A percentile compares a stretch with the other conserved stretches of the same genome.
Conservation (phyloP, 1,140 invertebrate species). For the Diplogasteroides magnus region DNA sequence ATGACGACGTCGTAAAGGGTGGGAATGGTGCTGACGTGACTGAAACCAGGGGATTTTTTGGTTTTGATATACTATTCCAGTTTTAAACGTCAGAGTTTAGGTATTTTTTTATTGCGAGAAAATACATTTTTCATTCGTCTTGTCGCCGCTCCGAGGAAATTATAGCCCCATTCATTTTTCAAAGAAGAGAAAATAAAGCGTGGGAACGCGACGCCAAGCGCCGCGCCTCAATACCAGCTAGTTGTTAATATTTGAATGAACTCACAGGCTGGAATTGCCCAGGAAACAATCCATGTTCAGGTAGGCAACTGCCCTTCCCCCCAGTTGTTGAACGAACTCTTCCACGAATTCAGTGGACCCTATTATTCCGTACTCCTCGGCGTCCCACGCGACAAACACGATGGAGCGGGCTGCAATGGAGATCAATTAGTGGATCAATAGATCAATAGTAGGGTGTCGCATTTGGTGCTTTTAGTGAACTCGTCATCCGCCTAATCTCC, state of each 20-base stretch:
- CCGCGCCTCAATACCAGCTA: too few species aligned
- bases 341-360: constrained; percentile 56
- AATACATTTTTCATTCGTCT: too few species aligned
- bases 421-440: too few species aligned
- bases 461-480: too few species aligned
- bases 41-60: too few species aligned
- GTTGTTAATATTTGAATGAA: background rate
- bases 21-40: constrained; percentile 23
- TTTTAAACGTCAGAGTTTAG: background rate
- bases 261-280: constrained; percentile 43
- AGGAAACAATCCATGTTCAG: constrained; percentile 45
- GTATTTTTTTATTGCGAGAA: background rate
- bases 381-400: constrained; percentile 61
- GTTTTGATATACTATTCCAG: too few species aligned
- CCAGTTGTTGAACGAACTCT: constrained; percentile 43
- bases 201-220: too few species aligned
- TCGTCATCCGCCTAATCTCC: too few species aligned
- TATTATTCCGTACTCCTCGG: constrained; percentile 60
- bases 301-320: constrained; percentile 44
- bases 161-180: too few species aligned
- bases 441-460: too few species aligned
- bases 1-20: constrained; percentile 10
- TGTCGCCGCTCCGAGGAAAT: too few species aligned
- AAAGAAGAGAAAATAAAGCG: too few species aligned
- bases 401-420: constrained; percentile 52